Base-by-base conservation (phyloP, 1,140 invertebrate species). In the Alviniconcha marisindica region DNA sequence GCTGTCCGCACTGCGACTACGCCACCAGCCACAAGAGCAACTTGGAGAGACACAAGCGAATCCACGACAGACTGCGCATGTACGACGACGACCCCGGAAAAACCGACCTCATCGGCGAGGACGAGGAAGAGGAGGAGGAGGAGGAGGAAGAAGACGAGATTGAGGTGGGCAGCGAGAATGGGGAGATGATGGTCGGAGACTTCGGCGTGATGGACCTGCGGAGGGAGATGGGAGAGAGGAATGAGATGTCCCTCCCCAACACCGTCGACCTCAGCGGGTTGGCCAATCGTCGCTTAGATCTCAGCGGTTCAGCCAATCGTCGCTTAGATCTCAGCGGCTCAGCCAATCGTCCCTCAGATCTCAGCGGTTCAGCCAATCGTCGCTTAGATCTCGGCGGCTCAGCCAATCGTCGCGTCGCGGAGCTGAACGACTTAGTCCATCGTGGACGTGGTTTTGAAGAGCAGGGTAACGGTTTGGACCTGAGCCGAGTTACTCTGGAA, bases 21-120 rank as follows among this genome's bases (percentile, higher is more conserved):
- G 93, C 92, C n/a, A 94, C 94, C 3, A 94, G 93, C 82, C 94
- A 94, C 86, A 94, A 94, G 85, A 93, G 93, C 80, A 94, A 94
- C 84, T 83, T 94, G 69, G 93, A 94, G 78, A 88, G 94, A n/a
- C 94, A 94, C 84, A 92, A 91, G 83, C 88, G 90, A 69, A 91
- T 93, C 28, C 91, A 92, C 76, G 90, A 91, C 51, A 81, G 91
- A 15, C 78, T 90, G 5, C 74, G 84, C 2, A 88, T 88, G 60
- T 76, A 86, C 42, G 86, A 86, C 1, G 88, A 88, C 21, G 60
- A 80, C 42, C 33, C 71, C n/a, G 1, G 76, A 44, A 73, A 86
- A 42, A 83, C 48, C 77, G 83, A 83, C 51, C 69, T 81, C 15
- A 82, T 83, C 42, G 83, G 31, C 38, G 60, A 40, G 28, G 82